These are phyloP conservation scores for Silurus lanzhouensis DNA, from an alignment of 2,797 vertebrate species.

Conservation along the genomic window DNA sequence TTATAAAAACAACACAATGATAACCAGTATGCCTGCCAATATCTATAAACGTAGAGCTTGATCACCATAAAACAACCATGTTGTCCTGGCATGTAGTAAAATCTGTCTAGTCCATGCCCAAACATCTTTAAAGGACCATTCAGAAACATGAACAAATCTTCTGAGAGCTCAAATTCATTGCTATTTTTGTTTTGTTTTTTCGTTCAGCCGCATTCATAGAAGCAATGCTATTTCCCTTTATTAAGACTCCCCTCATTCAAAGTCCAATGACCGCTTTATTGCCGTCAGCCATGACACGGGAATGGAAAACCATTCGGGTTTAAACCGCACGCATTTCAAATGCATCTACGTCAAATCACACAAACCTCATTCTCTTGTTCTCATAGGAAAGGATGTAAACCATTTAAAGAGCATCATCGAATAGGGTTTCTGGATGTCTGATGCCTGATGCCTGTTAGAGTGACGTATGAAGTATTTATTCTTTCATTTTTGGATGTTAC, in stretches of 20 bases:
- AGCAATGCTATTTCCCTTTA: background rate
- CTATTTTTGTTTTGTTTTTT: background rate
- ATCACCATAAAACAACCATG: constrained; percentile 25
- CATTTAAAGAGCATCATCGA: no score
- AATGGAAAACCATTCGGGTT: background rate
- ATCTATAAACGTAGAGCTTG: constrained; percentile 14
- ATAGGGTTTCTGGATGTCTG: background rate
- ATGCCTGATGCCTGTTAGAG: background rate
- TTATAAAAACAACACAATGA: constrained; percentile 17
- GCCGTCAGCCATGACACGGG: background rate
- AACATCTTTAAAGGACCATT: background rate
- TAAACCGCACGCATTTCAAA: background rate
- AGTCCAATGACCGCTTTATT: background rate
- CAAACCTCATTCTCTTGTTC: background rate
- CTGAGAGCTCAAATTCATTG: background rate
- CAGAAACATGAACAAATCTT: background rate
- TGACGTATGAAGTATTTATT: background rate
- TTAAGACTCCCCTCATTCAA: background rate
- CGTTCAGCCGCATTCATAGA: background rate
- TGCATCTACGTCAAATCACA: background rate
- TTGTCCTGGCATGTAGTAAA: constrained; percentile 5
- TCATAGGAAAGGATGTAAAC: background rate
- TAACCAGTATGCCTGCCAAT: constrained; percentile 14
- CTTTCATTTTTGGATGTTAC: constrained; percentile 2
- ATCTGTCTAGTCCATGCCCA: constrained; percentile 11